phyloP scores from a whole-genome alignment of 2,888 invertebrate genomes.

The Taenaris catops region DNA sequence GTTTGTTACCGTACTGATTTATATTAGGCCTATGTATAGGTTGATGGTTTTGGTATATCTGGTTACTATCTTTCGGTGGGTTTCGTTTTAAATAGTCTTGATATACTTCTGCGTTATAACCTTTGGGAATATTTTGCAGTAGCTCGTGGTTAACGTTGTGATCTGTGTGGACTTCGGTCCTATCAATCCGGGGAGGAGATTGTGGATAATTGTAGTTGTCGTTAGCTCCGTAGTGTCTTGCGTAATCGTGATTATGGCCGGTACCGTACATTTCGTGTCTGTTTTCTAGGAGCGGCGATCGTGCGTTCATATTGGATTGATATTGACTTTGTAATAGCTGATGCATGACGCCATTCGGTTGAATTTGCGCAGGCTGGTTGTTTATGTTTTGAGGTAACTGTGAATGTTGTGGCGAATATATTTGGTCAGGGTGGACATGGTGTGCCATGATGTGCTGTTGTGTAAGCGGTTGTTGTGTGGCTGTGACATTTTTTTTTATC shows the following conservation, averaged over 20 bases:
- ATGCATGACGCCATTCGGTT: slow-evolving; percentile 78
- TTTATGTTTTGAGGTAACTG: slow-evolving; percentile 59
- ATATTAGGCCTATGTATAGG: slow-evolving; percentile 65
- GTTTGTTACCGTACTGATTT: slow-evolving; percentile 69
- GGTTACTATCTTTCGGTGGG: slow-evolving; percentile 77
- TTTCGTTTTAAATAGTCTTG: slow-evolving; percentile 77
- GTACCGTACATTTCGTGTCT: slow-evolving; percentile 79
- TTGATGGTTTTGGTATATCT: slow-evolving; percentile 79
- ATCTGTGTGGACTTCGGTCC: slow-evolving; percentile 61
- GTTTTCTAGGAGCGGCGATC: slow-evolving; percentile 75
- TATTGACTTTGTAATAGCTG: slow-evolving; percentile 72
- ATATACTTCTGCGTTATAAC: slow-evolving; percentile 80
- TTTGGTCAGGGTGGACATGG: slow-evolving; percentile 70
- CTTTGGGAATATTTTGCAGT: slow-evolving; percentile 65
- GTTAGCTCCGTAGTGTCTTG: slow-evolving; percentile 77
- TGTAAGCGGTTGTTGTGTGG: slow-evolving; percentile 77
- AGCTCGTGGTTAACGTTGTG: slow-evolving; percentile 69
- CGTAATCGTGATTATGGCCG: slow-evolving; percentile 73
- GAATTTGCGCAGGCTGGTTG: slow-evolving; percentile 60
- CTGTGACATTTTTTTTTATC: slow-evolving; percentile 78
- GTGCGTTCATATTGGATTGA: slow-evolving; percentile 67
- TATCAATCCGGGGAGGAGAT: slow-evolving; percentile 65
- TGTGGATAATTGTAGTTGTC: slow-evolving; percentile 76
- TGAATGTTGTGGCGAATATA: slow-evolving; percentile 69
- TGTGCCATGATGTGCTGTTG: slow-evolving; percentile 70